phyloP scores from a whole-genome alignment of 2,113 vertebrate genomes.

The Oceanodroma tethys region DNA sequence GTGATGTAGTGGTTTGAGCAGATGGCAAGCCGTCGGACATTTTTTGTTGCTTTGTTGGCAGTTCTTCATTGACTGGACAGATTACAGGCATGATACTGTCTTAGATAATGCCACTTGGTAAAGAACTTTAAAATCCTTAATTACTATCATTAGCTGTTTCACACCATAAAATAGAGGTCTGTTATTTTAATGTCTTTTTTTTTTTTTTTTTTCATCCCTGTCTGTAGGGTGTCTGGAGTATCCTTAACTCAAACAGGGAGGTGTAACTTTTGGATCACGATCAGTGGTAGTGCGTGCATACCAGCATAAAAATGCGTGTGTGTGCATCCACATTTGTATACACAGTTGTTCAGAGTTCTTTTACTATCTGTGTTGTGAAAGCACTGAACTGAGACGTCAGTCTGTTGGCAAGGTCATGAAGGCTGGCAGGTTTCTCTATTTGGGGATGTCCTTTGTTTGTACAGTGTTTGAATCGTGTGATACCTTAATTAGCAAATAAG shows the following conservation, averaged over 20 bases:
- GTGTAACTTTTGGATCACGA: background rate
- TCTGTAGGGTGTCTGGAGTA: background rate
- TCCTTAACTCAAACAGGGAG: background rate
- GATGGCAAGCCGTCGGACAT: background rate
- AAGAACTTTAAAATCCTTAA: background rate
- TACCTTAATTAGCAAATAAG: constrained; percentile 44
- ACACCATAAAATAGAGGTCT: background rate
- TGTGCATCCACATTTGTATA: background rate
- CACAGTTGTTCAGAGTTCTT: background rate
- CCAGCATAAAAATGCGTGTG: background rate
- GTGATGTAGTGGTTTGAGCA: background rate
- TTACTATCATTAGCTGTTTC: background rate
- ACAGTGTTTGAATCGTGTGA: background rate
- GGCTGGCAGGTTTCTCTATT: constrained; percentile 11
- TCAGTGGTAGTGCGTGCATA: background rate
- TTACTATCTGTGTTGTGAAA: background rate
- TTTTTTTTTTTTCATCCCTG: background rate
- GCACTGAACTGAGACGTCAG: background rate
- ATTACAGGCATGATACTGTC: background rate
- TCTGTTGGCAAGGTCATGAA: background rate
- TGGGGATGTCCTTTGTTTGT: constrained; percentile 1
- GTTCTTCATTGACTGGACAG: background rate
- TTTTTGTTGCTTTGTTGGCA: background rate
- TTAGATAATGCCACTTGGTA: background rate
- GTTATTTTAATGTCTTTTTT: background rate